phyloP scores from a whole-genome alignment of 1,140 invertebrate species.

The Caenorhabditis brenneri region DNA sequence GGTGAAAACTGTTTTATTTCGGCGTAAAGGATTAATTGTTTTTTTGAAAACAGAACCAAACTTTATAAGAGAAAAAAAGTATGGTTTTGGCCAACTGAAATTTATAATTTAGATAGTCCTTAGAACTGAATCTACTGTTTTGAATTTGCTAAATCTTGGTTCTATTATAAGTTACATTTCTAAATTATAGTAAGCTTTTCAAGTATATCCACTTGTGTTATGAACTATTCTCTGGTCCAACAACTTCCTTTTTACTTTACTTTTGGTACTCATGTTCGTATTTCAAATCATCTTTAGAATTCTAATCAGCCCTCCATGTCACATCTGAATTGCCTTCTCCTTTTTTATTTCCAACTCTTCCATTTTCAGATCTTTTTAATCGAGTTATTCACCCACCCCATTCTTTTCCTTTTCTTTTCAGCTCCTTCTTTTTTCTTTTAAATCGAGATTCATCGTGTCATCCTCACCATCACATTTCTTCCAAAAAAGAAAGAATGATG shows the following conservation, averaged over 20 bases:
- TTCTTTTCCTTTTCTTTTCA: neutral
- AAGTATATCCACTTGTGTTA: too few species aligned
- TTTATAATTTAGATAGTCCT: too few species aligned
- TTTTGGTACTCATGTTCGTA: neutral
- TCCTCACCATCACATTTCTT: neutral
- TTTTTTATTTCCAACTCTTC: neutral
- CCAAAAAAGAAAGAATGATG: neutral
- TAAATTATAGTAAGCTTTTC: too few species aligned
- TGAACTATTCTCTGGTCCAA: neutral
- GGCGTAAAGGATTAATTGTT: too few species aligned
- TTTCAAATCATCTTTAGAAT: neutral
- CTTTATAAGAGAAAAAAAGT: too few species aligned
- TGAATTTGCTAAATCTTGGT: too few species aligned
- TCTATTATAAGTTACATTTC: too few species aligned
- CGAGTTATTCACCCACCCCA: neutral
- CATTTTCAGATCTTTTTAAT: neutral
- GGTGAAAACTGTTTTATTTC: too few species aligned
- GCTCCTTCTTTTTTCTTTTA: neutral
- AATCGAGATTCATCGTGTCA: neutral
- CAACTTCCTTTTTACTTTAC: neutral
- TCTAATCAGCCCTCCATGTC: slow-evolving; percentile 1
- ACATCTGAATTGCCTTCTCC: neutral
- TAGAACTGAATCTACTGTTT: too few species aligned
- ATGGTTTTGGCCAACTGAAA: too few species aligned
- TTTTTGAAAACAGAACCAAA: too few species aligned